Evolutionary conservation across 2,888 invertebrate species (phyloP).

Genomic region (Ectemnius cavifrons): DNA sequence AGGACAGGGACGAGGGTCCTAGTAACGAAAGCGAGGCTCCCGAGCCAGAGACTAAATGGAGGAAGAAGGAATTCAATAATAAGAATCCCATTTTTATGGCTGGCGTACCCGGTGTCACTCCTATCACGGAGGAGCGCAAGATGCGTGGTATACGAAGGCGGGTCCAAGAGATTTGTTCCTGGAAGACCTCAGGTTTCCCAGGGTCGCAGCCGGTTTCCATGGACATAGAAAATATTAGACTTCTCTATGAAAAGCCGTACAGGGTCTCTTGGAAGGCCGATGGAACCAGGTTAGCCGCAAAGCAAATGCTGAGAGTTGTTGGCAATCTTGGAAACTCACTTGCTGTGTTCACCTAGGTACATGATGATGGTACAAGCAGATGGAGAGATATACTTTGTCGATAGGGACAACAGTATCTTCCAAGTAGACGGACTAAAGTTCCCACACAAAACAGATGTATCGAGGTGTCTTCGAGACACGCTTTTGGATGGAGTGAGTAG

Average conservation of each 20-base stretch:
- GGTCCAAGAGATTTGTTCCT: constrained; percentile 89
- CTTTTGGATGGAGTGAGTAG: constrained; percentile 92
- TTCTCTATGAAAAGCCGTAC: constrained; percentile 90
- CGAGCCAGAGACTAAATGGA: constrained; percentile 69
- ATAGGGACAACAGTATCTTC: constrained; percentile 96
- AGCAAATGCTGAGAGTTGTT: too few relatives aligned
- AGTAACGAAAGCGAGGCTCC: constrained; percentile 48
- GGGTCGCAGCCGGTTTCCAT: constrained; percentile 99
- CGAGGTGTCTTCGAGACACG: constrained; percentile 87
- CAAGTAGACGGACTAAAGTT: constrained; percentile 90
- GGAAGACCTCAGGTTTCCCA: constrained; percentile 91
- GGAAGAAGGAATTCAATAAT: constrained; percentile 79
- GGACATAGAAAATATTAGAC: constrained; percentile 88
- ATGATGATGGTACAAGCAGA: constrained; percentile 96
- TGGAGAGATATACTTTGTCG: constrained; percentile 94
- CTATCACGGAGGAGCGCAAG: constrained; percentile 82
- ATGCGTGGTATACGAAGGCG: constrained; percentile 85
- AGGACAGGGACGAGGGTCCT: constrained; percentile 63
- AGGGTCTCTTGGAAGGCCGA: constrained; percentile 99
- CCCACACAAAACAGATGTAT: constrained; percentile 86
- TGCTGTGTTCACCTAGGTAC: constrained; percentile 82
- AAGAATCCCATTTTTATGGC: constrained; percentile 90
- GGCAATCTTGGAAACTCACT: constrained; percentile 1
- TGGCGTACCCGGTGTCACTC: constrained; percentile 88
- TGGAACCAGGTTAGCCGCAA: constrained; percentile 87